Percentiles rank a stretch among this genome's conserved stretches.
phyloP scores from a whole-genome alignment of 2,888 invertebrate genomes.

The Diplazon laetatorius region DNA sequence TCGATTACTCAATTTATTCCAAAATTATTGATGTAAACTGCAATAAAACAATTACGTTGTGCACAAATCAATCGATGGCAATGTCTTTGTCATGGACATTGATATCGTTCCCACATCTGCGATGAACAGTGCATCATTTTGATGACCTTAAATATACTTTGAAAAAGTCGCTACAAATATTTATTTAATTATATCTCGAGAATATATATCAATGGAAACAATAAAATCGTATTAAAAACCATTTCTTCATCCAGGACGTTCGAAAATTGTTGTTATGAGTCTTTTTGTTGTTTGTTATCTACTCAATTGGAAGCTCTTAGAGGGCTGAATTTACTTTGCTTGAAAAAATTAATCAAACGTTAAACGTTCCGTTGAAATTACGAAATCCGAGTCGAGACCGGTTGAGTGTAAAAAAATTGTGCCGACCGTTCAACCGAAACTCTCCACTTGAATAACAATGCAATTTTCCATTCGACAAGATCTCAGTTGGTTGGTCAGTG shows the following conservation, averaged over 20 bases:
- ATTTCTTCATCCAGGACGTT: neutral
- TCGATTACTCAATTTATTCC: conserved; percentile 49
- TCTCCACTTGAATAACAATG: neutral
- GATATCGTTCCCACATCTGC: no score
- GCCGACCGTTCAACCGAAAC: neutral
- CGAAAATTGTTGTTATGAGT: no score
- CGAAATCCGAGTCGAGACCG: neutral
- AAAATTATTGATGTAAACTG: conserved; percentile 51
- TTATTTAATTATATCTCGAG: neutral
- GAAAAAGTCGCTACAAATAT: conserved; percentile 3
- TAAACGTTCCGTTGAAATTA: neutral
- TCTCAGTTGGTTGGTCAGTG: neutral
- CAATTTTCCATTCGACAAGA: neutral
- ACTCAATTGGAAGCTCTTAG: no score
- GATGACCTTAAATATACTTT: neutral
- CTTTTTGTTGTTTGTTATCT: no score
- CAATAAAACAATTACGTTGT: conserved; percentile 39
- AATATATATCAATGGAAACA: neutral
- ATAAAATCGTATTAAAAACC: conserved; percentile 12
- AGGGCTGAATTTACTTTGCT: neutral
- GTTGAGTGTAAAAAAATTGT: neutral
- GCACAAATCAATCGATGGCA: conserved; percentile 27
- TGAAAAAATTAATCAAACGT: neutral
- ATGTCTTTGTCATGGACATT: neutral
- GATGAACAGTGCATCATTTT: conserved; percentile 1